Evolutionary conservation across 1,140 invertebrate genomes (phyloP).

Genomic region (Leptopilina boulardi): DNA sequence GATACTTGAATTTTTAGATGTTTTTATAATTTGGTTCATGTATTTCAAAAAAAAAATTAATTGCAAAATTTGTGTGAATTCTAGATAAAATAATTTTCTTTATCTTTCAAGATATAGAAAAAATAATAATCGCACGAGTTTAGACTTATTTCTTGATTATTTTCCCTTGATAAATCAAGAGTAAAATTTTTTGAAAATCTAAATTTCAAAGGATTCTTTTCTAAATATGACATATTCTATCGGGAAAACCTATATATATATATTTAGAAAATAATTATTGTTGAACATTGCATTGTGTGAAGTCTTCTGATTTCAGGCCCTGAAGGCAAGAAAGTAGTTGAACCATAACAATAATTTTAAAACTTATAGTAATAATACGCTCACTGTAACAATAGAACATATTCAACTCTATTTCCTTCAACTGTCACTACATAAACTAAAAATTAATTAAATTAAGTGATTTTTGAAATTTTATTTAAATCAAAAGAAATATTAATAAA

Average conservation of each 20-base stretch:
- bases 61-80: neutral
- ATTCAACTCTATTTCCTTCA: neutral
- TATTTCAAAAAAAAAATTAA: neutral
- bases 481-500: no score
- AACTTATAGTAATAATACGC: neutral
- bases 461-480: neutral
- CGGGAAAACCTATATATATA: neutral
- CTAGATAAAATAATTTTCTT: no score
- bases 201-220: no score
- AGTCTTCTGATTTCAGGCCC: neutral
- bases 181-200: no score
- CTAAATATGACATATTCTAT: neutral
- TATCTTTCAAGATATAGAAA: no score
- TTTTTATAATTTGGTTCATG: neutral
- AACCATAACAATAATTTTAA: constrained; percentile 8
- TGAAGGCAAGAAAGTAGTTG: constrained; percentile 7
- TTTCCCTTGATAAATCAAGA: no score
- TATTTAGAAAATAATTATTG: neutral
- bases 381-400: neutral
- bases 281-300: constrained; percentile 6
- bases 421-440: neutral
- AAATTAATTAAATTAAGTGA: neutral
- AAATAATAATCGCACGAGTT: no score
- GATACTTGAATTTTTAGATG: neutral
- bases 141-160: no score